Conservation (phyloP, 2,113 vertebrate genomes). For the Caloenas nicobarica region DNA sequence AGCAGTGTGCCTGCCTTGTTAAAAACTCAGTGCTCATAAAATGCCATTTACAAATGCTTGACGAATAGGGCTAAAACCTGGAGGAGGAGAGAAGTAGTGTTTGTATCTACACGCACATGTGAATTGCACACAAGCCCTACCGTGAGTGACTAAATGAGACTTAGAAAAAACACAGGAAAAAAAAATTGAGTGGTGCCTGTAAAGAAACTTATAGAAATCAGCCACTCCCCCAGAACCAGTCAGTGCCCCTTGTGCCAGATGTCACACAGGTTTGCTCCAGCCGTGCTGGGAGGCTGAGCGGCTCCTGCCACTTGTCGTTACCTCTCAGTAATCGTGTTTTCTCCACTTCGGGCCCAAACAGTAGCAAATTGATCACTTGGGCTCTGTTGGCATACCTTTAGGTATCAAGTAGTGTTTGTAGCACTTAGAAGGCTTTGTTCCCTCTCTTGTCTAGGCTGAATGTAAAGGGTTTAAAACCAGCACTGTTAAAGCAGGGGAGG, state of each 20-base stretch:
- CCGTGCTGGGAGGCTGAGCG: accelerated
- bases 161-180: not conserved
- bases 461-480: not conserved
- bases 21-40: slow-evolving; percentile 17
- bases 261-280: not conserved
- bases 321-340: not conserved
- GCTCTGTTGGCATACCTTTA: not conserved
- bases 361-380: not conserved
- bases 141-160: not conserved
- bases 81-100: not conserved
- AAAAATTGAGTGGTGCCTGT: not conserved
- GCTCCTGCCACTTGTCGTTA: not conserved
- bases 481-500: not conserved
- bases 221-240: not conserved
- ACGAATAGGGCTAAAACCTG: not conserved
- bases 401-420: not conserved
- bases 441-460: not conserved
- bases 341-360: not conserved
- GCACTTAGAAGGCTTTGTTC: not conserved
- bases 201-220: not conserved
- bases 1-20: slow-evolving; percentile 32
- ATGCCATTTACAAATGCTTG: slow-evolving; percentile 14
- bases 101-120: not conserved
- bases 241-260: not conserved
- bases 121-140: not conserved